Conservation (phyloP, 2,113 vertebrate genomes). For the Cyanoderma ruficeps region DNA sequence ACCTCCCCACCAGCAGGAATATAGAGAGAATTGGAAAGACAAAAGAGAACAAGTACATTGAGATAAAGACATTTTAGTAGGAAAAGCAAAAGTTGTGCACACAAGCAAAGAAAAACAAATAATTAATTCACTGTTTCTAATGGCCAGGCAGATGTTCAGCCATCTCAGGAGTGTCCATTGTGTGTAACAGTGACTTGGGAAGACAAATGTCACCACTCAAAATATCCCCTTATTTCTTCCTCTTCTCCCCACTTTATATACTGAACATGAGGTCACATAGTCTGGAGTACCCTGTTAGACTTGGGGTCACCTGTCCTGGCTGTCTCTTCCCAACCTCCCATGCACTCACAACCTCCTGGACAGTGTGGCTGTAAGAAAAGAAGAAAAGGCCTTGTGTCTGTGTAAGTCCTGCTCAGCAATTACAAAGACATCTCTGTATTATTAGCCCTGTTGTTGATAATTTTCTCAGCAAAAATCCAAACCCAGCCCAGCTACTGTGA, state of each 20-base stretch:
- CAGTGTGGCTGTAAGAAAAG: neutral
- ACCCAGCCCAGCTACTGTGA: neutral
- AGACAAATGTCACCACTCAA: neutral
- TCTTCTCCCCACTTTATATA: neutral
- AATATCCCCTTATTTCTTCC: neutral
- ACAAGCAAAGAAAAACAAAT: neutral
- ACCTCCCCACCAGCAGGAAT: neutral
- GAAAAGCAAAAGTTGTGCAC: neutral
- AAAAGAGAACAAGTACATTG: neutral
- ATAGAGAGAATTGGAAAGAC: neutral
- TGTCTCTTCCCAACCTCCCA: neutral
- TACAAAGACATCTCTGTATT: neutral
- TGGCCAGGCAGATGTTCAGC: neutral
- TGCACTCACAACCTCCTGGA: neutral
- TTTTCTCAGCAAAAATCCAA: neutral
- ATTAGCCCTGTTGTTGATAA: neutral
- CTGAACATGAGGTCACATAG: neutral
- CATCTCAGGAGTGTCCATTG: neutral
- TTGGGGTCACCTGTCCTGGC: neutral
- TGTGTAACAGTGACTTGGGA: neutral
- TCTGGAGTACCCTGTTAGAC: neutral
- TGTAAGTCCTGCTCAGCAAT: neutral
- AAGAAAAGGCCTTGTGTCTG: neutral
- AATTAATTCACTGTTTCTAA: neutral
- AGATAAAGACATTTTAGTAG: neutral